A percentile compares a stretch with the other conserved stretches of the same genome.
Evolutionary conservation across 1,140 invertebrate species (phyloP).

Genomic region (Drosophila nannoptera): DNA sequence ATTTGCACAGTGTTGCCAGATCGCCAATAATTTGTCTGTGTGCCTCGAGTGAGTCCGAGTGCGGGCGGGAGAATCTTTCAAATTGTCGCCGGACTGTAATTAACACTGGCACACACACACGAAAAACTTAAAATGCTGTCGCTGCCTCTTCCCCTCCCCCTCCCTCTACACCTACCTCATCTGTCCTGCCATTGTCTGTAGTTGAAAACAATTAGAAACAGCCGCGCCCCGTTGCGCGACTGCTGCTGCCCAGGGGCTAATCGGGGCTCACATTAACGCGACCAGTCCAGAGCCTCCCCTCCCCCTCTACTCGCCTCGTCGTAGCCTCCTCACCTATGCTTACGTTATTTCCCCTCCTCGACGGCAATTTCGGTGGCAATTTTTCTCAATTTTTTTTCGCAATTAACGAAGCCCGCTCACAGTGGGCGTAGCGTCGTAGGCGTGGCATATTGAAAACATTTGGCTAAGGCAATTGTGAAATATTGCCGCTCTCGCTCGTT

Average conservation of each 20-base stretch:
- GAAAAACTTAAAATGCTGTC: slow-evolving; percentile 14
- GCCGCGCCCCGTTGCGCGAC: slow-evolving; percentile 56
- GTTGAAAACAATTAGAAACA: slow-evolving; percentile 72
- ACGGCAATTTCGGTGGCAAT: slow-evolving; percentile 53
- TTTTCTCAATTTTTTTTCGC: slow-evolving; percentile 41
- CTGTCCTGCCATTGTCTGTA: slow-evolving; percentile 20
- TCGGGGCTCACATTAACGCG: slow-evolving; percentile 56
- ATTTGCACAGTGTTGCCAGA: slow-evolving; percentile 11
- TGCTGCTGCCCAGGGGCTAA: slow-evolving; percentile 14
- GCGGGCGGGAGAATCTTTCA: slow-evolving; percentile 51
- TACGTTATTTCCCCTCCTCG: slow-evolving; percentile 15
- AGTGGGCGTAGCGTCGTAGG: slow-evolving; percentile 1
- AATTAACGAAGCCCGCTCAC: slow-evolving; percentile 26
- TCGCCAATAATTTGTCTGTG: slow-evolving; percentile 50
- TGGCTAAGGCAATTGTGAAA: slow-evolving; percentile 16
- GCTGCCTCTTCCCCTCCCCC: not conserved
- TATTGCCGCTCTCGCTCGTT: not conserved
- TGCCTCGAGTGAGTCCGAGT: not conserved
- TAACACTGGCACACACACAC: slow-evolving; percentile 46
- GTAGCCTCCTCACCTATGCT: no score
- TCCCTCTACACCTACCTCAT: not conserved
- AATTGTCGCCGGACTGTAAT: slow-evolving; percentile 55
- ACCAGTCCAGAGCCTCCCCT: slow-evolving; percentile 16
- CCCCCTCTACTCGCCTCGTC: not conserved
- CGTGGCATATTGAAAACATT: slow-evolving; percentile 55